phyloP scores from a whole-genome alignment of 2,797 vertebrate genomes.

The Erpetoichthys calabaricus region DNA sequence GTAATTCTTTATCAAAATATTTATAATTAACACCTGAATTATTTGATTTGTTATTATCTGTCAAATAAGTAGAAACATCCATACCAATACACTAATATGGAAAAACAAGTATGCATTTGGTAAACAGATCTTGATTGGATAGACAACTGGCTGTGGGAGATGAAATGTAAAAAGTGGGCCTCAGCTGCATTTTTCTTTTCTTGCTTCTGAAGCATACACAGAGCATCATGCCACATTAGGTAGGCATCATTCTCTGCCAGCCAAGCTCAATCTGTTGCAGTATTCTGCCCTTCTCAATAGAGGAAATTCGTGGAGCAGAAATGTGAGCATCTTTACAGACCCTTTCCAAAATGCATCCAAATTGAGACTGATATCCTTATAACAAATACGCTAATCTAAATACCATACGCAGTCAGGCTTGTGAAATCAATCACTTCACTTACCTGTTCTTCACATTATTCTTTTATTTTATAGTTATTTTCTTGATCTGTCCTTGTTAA shows the following conservation, averaged over 20 bases:
- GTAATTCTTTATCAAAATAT: slow-evolving; percentile 5
- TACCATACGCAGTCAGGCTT: slow-evolving; percentile 26
- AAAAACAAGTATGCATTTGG: slow-evolving; percentile 30
- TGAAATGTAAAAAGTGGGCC: slow-evolving; percentile 25
- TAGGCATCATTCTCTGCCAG: slow-evolving; percentile 45
- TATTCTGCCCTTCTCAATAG: slow-evolving; percentile 29
- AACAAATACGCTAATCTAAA: slow-evolving; percentile 38
- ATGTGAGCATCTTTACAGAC: slow-evolving; percentile 40
- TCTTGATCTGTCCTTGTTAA: slow-evolving; percentile 18
- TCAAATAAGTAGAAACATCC: slow-evolving; percentile 21
- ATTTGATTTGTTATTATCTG: slow-evolving; percentile 31
- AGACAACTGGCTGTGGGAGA: slow-evolving; percentile 30
- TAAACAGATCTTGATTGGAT: slow-evolving; percentile 27
- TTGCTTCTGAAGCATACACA: slow-evolving; percentile 35
- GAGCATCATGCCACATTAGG: slow-evolving; percentile 45
- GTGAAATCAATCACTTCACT: slow-evolving; percentile 24
- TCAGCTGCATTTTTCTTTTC: slow-evolving; percentile 25
- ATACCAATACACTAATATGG: background rate
- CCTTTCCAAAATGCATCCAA: slow-evolving; percentile 50
- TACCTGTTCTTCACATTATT: slow-evolving; percentile 5
- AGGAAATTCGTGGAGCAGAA: slow-evolving; percentile 36
- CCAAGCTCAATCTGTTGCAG: slow-evolving; percentile 37
- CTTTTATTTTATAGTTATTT: slow-evolving; percentile 12
- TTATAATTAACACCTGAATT: slow-evolving; percentile 23
- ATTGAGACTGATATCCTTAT: slow-evolving; percentile 44